These are phyloP conservation scores for Apis laboriosa DNA, from an alignment of 1,140 invertebrate genomes.

Conservation along the genomic window DNA sequence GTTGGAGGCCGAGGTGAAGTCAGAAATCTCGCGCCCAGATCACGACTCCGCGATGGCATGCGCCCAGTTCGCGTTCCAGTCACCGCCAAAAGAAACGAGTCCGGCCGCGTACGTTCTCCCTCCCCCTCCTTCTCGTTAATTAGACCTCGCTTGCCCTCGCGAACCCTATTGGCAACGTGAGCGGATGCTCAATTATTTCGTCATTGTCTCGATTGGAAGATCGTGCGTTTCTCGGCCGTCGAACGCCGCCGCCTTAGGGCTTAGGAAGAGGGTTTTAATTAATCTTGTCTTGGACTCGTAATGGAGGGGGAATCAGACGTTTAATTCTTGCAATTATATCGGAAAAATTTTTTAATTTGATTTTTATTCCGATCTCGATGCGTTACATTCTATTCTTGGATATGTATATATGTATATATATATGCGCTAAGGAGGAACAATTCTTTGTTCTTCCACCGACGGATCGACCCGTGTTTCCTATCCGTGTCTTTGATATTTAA, in stretches of 20 bases:
- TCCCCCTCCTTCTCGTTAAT: conserved; percentile 57
- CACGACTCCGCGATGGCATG: conserved; percentile 42
- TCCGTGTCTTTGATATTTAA: too few species aligned
- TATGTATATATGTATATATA: too few species aligned
- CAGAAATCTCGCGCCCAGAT: conserved; percentile 60
- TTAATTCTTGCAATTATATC: too few species aligned
- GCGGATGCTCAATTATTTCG: conserved; percentile 58
- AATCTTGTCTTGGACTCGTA: too few species aligned
- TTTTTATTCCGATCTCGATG: too few species aligned
- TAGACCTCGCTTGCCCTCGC: conserved; percentile 43
- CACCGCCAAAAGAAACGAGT: conserved; percentile 34
- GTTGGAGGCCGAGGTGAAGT: conserved; percentile 20
- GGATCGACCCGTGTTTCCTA: too few species aligned
- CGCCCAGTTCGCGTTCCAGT: conserved; percentile 40
- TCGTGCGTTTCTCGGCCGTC: conserved; percentile 1
- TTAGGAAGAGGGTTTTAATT: conserved; percentile 2
- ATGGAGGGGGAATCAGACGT: too few species aligned
- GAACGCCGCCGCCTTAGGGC: background rate
- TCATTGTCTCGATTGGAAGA: conserved; percentile 41
- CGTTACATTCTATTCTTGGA: too few species aligned
- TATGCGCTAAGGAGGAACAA: too few species aligned
- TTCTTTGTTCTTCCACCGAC: too few species aligned
- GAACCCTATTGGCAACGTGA: conserved; percentile 61
- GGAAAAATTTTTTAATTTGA: too few species aligned
- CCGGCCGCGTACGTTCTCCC: conserved; percentile 20